Percentiles rank a stretch among this genome's conserved stretches.
Conservation (phyloP, 2,888 invertebrate genomes). For the Acanthosepion esculentum region DNA sequence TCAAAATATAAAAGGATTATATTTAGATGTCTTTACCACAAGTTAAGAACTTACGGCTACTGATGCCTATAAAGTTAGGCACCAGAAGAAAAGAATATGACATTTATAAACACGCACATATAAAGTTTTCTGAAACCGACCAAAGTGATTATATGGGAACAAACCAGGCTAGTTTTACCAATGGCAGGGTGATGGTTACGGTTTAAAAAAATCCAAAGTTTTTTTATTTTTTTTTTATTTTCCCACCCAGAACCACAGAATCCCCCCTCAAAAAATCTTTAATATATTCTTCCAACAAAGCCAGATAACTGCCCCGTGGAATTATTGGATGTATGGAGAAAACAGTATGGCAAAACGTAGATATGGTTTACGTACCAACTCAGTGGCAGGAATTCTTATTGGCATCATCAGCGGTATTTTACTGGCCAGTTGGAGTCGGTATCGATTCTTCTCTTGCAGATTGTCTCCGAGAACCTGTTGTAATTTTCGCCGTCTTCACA, state of each 20-base stretch:
- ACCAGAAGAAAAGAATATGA: not conserved
- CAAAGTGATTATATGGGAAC: not conserved
- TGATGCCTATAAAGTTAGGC: slow-evolving; percentile 40
- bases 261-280: not conserved
- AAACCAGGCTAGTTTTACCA: not conserved
- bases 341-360: slow-evolving; percentile 54
- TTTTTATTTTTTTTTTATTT: not conserved
- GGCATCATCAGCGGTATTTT: slow-evolving; percentile 65
- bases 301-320: slow-evolving; percentile 43
- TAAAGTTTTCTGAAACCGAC: not conserved
- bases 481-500: slow-evolving; percentile 56
- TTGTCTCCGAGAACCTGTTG: slow-evolving; percentile 61
- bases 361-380: slow-evolving; percentile 52
- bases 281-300: not conserved
- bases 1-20: not conserved
- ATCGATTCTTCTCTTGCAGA: slow-evolving; percentile 62
- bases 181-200: slow-evolving; percentile 42
- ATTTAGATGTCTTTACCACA: slow-evolving; percentile 39
- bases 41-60: slow-evolving; percentile 1
- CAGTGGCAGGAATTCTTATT: slow-evolving; percentile 58
- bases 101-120: not conserved
- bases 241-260: not conserved
- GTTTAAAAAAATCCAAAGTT: not conserved
- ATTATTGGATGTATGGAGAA: slow-evolving; percentile 54
- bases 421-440: slow-evolving; percentile 65